Evolutionary conservation across 1,140 invertebrate species (phyloP).

Genomic region (Trachelipus rathkii): DNA sequence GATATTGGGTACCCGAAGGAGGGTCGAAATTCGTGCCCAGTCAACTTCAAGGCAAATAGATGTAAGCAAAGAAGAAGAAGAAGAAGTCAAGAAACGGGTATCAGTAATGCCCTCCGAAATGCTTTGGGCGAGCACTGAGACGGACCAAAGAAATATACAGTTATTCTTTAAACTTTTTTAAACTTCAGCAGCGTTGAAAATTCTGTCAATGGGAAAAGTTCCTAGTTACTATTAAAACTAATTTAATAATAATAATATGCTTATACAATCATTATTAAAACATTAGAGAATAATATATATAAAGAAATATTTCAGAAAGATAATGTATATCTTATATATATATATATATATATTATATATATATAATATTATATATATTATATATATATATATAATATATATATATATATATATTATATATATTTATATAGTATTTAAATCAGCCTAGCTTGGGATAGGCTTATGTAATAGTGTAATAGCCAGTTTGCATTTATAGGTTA

Average conservation of each 20-base stretch:
- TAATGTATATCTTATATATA: too few relatives aligned
- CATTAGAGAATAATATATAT: too few relatives aligned
- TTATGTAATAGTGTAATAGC: too few relatives aligned
- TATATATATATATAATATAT: too few relatives aligned
- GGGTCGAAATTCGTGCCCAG: too few relatives aligned
- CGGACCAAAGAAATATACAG: background rate
- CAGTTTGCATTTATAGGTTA: too few relatives aligned
- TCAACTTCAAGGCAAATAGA: background rate
- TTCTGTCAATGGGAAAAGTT: background rate
- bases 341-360: too few relatives aligned
- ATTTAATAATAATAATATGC: background rate
- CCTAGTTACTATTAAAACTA: background rate
- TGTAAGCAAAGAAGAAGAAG: background rate
- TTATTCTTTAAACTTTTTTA: background rate
- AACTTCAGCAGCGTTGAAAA: background rate
- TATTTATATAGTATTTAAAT: too few relatives aligned
- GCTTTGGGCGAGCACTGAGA: background rate
- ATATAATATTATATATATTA: too few relatives aligned
- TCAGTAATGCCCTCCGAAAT: background rate
- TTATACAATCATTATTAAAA: background rate
- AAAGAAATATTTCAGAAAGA: too few relatives aligned
- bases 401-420: too few relatives aligned
- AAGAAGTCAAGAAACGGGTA: background rate
- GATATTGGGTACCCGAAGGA: background rate
- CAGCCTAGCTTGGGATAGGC: too few relatives aligned